Evolutionary conservation across 2,113 vertebrate genomes (phyloP).

Genomic region (Delphinapterus leucas): DNA sequence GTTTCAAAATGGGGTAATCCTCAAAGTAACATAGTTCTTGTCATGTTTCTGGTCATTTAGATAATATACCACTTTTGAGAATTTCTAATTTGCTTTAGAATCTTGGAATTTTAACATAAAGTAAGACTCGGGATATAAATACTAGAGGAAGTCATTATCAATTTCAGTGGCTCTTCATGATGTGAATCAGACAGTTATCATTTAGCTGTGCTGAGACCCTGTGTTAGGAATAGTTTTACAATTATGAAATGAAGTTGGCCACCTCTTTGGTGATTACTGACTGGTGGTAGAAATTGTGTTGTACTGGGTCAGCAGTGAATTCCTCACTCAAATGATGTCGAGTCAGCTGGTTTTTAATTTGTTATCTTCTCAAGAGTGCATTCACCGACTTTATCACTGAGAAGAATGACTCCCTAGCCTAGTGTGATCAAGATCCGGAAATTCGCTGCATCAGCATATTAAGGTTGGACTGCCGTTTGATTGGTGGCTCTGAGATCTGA

Average conservation of each 20-base stretch:
- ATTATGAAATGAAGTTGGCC: constrained; percentile 66
- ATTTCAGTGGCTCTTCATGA: not conserved
- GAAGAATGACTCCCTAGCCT: constrained; percentile 84
- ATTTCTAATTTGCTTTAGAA: constrained; percentile 42
- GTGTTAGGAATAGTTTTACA: constrained; percentile 53
- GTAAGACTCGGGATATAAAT: not conserved
- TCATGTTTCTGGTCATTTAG: constrained; percentile 30
- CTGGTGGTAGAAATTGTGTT: constrained; percentile 78
- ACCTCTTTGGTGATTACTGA: constrained; percentile 70
- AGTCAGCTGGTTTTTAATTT: constrained; percentile 87
- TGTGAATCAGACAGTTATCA: constrained; percentile 1
- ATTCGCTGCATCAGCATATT: constrained; percentile 79
- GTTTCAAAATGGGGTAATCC: not conserved
- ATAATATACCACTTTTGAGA: constrained; percentile 4
- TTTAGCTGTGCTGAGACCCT: constrained; percentile 30
- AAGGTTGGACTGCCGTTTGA: constrained; percentile 69
- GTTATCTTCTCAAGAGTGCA: constrained; percentile 86
- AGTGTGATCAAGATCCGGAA: constrained; percentile 82
- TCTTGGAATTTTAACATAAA: constrained; percentile 35
- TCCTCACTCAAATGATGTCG: constrained; percentile 81
- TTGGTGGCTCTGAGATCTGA: constrained; percentile 78
- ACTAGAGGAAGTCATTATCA: not conserved
- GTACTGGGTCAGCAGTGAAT: constrained; percentile 83
- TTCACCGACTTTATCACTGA: constrained; percentile 84
- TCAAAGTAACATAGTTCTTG: not conserved